Evolutionary conservation across 2,888 invertebrate genomes (phyloP).

Genomic region (Troilus luridus): DNA sequence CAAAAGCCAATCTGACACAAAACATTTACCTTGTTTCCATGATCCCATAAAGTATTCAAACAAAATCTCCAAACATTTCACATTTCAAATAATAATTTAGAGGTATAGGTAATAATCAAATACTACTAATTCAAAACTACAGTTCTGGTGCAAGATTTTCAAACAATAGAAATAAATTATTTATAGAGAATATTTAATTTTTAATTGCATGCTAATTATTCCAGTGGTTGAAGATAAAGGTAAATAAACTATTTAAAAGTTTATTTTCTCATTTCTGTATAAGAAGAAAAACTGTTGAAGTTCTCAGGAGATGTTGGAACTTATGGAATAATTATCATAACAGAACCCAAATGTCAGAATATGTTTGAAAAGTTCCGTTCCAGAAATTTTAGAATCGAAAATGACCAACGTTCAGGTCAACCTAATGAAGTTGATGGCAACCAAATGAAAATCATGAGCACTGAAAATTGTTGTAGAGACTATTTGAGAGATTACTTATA

Average conservation of each 20-base stretch:
- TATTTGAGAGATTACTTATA: background rate
- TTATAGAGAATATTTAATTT: background rate
- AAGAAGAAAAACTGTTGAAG: background rate
- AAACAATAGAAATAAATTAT: background rate
- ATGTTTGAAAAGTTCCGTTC: background rate
- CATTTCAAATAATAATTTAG: background rate
- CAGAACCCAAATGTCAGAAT: background rate
- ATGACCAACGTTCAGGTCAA: background rate
- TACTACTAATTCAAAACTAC: background rate
- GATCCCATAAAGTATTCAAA: slow-evolving; percentile 3
- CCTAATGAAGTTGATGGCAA: background rate
- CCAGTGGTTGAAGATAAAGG: background rate
- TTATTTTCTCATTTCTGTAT: background rate
- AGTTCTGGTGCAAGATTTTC: background rate
- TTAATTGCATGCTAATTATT: background rate
- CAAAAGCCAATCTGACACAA: background rate
- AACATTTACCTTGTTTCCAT: slow-evolving; percentile 7
- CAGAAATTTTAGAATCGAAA: background rate
- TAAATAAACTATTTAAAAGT: background rate
- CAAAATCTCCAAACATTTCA: background rate
- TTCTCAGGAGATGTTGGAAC: background rate
- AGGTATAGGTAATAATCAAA: background rate
- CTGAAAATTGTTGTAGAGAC: background rate
- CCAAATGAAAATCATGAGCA: background rate
- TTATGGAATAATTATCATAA: background rate